Evolutionary conservation across 1,140 invertebrate species (phyloP).

Genomic region (Leptinotarsa lineolata): DNA sequence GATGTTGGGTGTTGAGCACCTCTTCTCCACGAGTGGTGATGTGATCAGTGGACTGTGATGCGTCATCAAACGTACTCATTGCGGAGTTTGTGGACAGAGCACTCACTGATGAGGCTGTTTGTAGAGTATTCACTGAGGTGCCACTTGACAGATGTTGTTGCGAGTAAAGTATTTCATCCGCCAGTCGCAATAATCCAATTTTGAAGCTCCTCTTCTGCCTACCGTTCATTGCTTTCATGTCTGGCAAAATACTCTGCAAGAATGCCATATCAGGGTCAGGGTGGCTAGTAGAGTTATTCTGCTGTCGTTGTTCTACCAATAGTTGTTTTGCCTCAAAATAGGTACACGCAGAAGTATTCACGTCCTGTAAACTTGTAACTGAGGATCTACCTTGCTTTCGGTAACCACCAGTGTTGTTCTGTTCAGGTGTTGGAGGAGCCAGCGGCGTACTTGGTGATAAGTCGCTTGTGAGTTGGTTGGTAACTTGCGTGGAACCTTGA

Average conservation of each 20-base stretch:
- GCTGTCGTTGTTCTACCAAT: background rate
- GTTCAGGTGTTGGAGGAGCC: constrained; percentile 1
- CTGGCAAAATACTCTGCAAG: background rate
- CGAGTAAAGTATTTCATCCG: background rate
- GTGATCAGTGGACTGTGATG: too few relatives aligned
- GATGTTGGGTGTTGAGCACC: too few relatives aligned
- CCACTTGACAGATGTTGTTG: background rate
- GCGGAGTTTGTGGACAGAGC: background rate
- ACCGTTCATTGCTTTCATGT: constrained; percentile 1
- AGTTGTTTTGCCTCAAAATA: constrained; percentile 6
- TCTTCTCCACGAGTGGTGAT: too few relatives aligned
- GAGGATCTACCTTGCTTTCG: background rate
- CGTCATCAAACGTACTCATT: too few relatives aligned
- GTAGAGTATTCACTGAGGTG: background rate
- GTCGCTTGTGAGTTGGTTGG: too few relatives aligned
- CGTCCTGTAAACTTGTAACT: too few relatives aligned
- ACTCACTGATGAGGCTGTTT: background rate
- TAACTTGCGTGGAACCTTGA: too few relatives aligned
- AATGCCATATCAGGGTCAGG: constrained; percentile 1
- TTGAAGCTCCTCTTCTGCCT: background rate
- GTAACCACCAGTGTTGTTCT: background rate
- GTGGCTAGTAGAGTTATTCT: too few relatives aligned
- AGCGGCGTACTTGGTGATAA: too few relatives aligned
- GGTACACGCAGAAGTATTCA: background rate
- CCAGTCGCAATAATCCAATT: background rate